Evolutionary conservation across 2,888 invertebrate genomes (phyloP), one percentile per base, ranked within the genome.

Genomic region (Sinelater perroti): DNA sequence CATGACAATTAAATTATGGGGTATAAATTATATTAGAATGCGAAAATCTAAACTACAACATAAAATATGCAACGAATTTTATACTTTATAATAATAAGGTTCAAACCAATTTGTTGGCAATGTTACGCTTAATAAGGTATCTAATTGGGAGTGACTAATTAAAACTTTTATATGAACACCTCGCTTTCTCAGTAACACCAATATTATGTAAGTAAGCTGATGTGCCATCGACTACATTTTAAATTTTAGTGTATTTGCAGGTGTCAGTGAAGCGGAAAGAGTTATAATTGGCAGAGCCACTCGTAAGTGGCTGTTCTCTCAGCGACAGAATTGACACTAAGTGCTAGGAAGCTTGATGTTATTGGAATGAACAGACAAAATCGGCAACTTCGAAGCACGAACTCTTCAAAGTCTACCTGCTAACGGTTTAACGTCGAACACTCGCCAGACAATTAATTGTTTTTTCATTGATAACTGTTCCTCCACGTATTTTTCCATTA

Each of bases 261-360:
- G 26, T 20, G 35, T 35, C 47, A 38, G 44, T 44, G 38, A 47
- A 46, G 47, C 26, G 31, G 55, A 45, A 26, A 46, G 35, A 35
- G 28, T 50, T 51, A 60, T 62, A 63, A 63, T 61, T 63, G 60
- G 42, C 33, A 28, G 46, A 59, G 61, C 61, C 63, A 61, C 42
- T 47, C 57, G 38, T 61, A 63, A 63, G 63, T 60, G 63, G 55
- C 51, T 53, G 52, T 30, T 45, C 61, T 60, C 61, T 60, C 57
- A 61, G 51, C 46, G 47, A 35, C 36, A 33, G 55, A 63, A 63
- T 60, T 61, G 61, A 60, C 61, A 57, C 52, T 63, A 63, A 63
- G 60, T 60, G 55, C 55, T 55, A 45, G 52, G 61, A 61, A 44
- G 55, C 49, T 55, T 56, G 61, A 61, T 63, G 61, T 60, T 61